Conservation (phyloP, 2,797 vertebrate genomes). For the Hydrophis major region DNA sequence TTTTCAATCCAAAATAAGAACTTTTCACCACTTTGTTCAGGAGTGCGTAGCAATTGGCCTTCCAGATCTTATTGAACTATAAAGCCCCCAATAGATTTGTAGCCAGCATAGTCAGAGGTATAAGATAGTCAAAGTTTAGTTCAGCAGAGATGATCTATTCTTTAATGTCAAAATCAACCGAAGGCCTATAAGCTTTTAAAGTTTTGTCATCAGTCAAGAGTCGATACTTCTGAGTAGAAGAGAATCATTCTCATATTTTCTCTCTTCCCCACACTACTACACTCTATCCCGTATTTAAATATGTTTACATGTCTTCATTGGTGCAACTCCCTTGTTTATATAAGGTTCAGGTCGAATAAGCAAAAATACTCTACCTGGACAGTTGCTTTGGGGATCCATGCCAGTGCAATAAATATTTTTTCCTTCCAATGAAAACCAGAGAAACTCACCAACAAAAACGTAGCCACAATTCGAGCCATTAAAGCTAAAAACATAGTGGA, state of each 20-base stretch:
- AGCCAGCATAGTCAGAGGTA: not conserved
- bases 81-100: not conserved
- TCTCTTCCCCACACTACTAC: not conserved
- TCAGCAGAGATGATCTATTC: not conserved
- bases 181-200: not conserved
- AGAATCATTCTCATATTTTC: not conserved
- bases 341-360: not conserved
- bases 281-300: not conserved
- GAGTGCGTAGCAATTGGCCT: not conserved
- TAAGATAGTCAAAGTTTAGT: not conserved
- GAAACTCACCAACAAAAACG: slow-evolving; percentile 82
- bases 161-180: not conserved
- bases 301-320: not conserved
- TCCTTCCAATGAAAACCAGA: slow-evolving; percentile 89
- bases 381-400: slow-evolving; percentile 95
- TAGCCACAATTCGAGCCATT: slow-evolving; percentile 76
- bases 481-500: slow-evolving; percentile 78
- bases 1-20: not conserved
- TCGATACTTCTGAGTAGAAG: not conserved
- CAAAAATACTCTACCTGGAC: slow-evolving; percentile 80
- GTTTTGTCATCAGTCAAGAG: not conserved
- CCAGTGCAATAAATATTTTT: slow-evolving; percentile 88
- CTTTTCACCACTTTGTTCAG: not conserved
- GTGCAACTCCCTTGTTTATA: not conserved
- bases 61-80: not conserved